Percentiles rank a stretch among this genome's conserved stretches.
phyloP scores from a whole-genome alignment of 1,140 invertebrate genomes.

The Bombyx mori region DNA sequence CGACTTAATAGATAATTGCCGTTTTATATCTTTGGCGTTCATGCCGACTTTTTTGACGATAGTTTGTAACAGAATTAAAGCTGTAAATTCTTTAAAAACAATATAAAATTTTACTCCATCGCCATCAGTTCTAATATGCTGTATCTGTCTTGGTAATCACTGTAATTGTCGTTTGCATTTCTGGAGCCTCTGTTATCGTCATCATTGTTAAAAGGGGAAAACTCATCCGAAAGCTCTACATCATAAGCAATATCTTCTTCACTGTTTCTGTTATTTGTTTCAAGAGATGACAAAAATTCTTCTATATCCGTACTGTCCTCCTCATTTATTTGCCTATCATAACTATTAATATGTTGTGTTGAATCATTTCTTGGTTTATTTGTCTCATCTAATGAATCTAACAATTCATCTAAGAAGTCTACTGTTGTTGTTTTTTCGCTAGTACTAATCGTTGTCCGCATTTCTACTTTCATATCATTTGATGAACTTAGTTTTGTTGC shows the following conservation, averaged over 20 bases:
- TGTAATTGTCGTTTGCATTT: conserved; percentile 24
- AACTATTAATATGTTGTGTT: too few relatives aligned
- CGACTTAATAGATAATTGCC: conserved; percentile 7
- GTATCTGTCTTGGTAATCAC: conserved; percentile 29
- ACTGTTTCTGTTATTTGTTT: conserved; percentile 19
- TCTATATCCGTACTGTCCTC: conserved; percentile 20
- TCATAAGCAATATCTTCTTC: conserved; percentile 34
- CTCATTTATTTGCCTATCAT: too few relatives aligned
- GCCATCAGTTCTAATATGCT: conserved; percentile 59
- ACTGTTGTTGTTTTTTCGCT: conserved; percentile 6
- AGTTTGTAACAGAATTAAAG: conserved; percentile 30
- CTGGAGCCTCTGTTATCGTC: conserved; percentile 14
- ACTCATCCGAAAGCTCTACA: conserved; percentile 9
- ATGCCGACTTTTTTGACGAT: background rate
- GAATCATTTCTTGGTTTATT: conserved; percentile 8
- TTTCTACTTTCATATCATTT: background rate
- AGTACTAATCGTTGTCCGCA: background rate
- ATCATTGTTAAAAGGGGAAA: conserved; percentile 21
- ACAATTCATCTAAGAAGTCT: conserved; percentile 33
- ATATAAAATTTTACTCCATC: conserved; percentile 51
- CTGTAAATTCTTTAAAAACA: conserved; percentile 27
- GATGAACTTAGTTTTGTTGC: background rate
- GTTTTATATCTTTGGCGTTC: background rate
- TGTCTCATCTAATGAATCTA: conserved; percentile 32
- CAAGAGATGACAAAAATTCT: conserved; percentile 40